Evolutionary conservation across 30 jellyfish, hydroid and myxozoan genomes (phyloP), one percentile per base, ranked within the genome.

Genomic region (Aurelia coerulea): DNA sequence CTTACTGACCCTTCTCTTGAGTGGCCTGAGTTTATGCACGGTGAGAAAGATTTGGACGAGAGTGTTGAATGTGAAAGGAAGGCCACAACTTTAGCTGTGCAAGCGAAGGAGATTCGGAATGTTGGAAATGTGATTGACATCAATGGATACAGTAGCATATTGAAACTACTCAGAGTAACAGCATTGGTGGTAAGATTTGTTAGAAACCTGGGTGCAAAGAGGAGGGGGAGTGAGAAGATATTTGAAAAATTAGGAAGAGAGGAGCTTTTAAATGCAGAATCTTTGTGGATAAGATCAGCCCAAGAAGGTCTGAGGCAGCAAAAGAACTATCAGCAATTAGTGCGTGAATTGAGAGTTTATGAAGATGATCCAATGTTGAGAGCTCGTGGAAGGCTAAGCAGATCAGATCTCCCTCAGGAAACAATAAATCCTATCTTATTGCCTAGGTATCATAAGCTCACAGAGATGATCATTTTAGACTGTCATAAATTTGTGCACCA

Each of bases 131-230:
- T 72, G 63, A 42, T 72, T n/a, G 65, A 72, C 3, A 42, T 72
- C 2, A 11, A 29, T 16, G 6, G 71, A 72, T 72, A 32, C 65
- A 72, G 70, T 29, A 39, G 70, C n/a, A 14, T 72, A 18, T n/a
- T 29, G 16, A 4, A 10, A 42, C 49, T 68, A 46, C 39, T 68
- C 39, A 68, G 78, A 32, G 78, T 68, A 7, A 68, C 19, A 68
- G 78, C 78, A 68, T 68, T 34, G 78, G 49, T 68, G 19, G n/a
- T 18, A 46, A 68, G 78, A 32, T 68, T 68, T 66, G 77, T 66
- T 11, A 10, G 10, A 10, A 66, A 66, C 31, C 12, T 23, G n/a
- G n/a, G n/a, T n/a, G n/a, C n/a, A n/a, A n/a, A n/a, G n/a, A n/a
- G n/a, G n/a, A n/a, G n/a, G n/a, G n/a, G n/a, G n/a, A n/a, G n/a